Conservation (phyloP, 2,797 vertebrate species). For the Tokudaia muenninki region DNA sequence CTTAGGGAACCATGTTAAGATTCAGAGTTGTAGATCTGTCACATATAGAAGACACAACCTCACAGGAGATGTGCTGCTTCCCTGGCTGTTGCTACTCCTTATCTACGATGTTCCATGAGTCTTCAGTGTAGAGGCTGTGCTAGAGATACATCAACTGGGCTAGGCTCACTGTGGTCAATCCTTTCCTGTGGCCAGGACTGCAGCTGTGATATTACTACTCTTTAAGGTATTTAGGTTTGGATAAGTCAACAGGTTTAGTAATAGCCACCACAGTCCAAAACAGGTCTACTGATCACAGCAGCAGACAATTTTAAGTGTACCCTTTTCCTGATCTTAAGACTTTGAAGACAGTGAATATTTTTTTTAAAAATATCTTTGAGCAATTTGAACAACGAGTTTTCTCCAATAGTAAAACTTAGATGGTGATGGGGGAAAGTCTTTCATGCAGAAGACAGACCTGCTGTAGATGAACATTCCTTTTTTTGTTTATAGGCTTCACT, state of each 20-base stretch:
- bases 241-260: conserved; percentile 74
- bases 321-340: conserved; percentile 84
- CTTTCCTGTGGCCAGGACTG: neutral
- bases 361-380: conserved; percentile 74
- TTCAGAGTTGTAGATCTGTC: neutral
- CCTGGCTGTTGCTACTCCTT: neutral
- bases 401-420: conserved; percentile 85
- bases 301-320: conserved; percentile 76
- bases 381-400: conserved; percentile 84
- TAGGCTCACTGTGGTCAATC: neutral
- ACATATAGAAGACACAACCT: neutral
- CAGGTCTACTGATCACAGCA: conserved; percentile 12
- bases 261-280: conserved; percentile 63
- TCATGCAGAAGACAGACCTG: conserved; percentile 54
- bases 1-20: neutral
- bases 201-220: neutral
- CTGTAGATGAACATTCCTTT: conserved; percentile 64
- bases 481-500: neutral
- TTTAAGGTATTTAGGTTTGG: conserved; percentile 71
- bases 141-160: neutral
- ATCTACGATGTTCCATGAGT: no score
- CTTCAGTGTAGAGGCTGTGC: neutral
- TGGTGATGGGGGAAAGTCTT: conserved; percentile 73
- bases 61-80: neutral
- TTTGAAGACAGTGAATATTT: conserved; percentile 84